phyloP scores from a whole-genome alignment of 2,113 vertebrate species.

The Uria lomvia region DNA sequence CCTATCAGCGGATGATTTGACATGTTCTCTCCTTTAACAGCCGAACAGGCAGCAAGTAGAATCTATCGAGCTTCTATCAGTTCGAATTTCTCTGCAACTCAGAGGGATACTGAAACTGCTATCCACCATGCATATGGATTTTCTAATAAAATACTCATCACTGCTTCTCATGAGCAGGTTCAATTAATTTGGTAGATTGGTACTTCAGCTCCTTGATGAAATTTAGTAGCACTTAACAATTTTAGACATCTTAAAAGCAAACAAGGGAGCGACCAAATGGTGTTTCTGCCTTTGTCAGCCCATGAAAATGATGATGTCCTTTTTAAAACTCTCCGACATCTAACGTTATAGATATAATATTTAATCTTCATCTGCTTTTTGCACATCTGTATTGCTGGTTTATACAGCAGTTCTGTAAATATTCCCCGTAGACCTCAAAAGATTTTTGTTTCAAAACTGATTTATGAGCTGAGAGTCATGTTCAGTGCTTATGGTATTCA shows the following conservation, averaged over 20 bases:
- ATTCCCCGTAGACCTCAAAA: not conserved
- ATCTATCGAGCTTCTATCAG: not conserved
- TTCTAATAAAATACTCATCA: not conserved
- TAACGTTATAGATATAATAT: not conserved
- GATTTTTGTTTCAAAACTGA: constrained; percentile 55
- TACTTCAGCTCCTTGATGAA: not conserved
- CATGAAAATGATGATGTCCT: not conserved
- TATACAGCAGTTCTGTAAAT: constrained; percentile 1
- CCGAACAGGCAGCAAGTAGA: not conserved
- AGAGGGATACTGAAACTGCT: not conserved
- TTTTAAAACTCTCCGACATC: not conserved
- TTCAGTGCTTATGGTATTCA: constrained; percentile 5
- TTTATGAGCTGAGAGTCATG: not conserved
- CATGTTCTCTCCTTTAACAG: constrained; percentile 5
- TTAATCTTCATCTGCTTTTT: not conserved
- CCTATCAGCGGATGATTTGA: constrained; percentile 8
- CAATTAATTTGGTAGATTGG: not conserved
- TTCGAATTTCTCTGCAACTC: not conserved
- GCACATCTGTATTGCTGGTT: not conserved
- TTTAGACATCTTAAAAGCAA: not conserved
- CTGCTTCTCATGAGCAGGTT: not conserved
- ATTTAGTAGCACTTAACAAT: not conserved
- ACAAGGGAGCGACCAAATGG: not conserved
- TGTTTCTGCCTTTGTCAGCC: not conserved
- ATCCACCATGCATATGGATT: not conserved